These are phyloP conservation scores for Perodicticus potto DNA, from an alignment of 2,797 vertebrate species.

Conservation along the genomic window DNA sequence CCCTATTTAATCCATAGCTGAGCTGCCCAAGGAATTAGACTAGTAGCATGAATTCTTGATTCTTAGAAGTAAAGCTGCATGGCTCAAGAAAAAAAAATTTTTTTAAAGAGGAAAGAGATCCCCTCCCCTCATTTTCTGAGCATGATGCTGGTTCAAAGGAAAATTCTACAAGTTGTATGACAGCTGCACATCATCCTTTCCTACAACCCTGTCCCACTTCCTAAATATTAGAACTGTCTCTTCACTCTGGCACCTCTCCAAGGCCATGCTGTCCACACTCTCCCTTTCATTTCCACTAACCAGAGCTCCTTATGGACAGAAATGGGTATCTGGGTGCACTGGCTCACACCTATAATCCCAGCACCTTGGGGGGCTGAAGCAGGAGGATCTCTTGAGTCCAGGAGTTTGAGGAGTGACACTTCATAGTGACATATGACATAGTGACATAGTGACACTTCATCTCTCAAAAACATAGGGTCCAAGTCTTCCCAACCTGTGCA, in stretches of 20 bases:
- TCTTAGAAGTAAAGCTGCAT: not conserved
- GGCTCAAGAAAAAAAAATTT: not conserved
- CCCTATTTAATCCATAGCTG: not conserved
- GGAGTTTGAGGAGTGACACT: not conserved
- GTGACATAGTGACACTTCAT: not conserved
- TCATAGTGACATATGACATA: too few species aligned
- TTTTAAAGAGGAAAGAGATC: not conserved
- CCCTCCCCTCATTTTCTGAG: not conserved
- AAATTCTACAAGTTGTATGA: not conserved
- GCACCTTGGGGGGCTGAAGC: not conserved
- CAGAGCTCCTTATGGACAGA: not conserved
- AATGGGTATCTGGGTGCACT: not conserved
- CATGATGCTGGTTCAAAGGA: not conserved
- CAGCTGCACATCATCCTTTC: not conserved
- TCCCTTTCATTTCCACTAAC: not conserved
- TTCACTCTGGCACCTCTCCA: too few species aligned
- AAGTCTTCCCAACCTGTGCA: not conserved
- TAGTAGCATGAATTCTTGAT: not conserved
- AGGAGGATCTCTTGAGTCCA: not conserved
- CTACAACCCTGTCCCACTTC: too few species aligned
- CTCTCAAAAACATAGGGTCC: not conserved
- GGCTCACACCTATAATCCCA: not conserved
- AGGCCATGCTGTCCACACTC: not conserved
- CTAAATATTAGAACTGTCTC: not conserved
- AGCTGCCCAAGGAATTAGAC: not conserved